phyloP scores from a whole-genome alignment of 2,888 invertebrate species.

The Sinhomidia bicolor region DNA sequence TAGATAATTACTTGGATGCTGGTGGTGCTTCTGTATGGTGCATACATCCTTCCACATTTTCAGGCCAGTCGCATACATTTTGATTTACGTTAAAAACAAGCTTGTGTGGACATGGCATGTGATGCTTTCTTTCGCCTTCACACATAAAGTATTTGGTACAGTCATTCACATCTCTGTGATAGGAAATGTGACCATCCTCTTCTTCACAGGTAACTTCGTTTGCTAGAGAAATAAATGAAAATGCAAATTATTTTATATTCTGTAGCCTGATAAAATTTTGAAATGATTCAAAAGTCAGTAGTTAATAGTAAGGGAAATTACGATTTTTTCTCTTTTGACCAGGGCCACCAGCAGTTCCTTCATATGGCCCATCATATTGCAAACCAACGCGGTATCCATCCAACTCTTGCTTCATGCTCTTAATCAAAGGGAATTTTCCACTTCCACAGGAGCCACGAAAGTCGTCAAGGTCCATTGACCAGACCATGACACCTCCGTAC shows the following conservation, averaged over 20 bases:
- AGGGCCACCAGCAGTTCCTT: conserved; percentile 86
- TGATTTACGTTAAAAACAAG: conserved; percentile 96
- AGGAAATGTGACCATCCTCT: conserved; percentile 97
- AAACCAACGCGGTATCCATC: conserved; percentile 90
- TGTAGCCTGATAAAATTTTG: neutral
- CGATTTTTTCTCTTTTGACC: conserved; percentile 81
- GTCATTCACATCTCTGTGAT: conserved; percentile 94
- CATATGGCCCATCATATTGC: conserved; percentile 94
- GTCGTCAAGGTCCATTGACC: conserved; percentile 98
- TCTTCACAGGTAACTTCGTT: conserved; percentile 95
- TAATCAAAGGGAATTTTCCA: conserved; percentile 94
- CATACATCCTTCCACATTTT: conserved; percentile 94
- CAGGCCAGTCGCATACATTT: conserved; percentile 97
- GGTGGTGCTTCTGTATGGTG: conserved; percentile 73
- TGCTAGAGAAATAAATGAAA: conserved; percentile 83
- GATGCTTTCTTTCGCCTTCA: conserved; percentile 96
- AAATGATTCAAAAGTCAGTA: neutral
- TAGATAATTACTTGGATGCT: conserved; percentile 57
- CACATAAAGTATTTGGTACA: conserved; percentile 98
- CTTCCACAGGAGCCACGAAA: conserved; percentile 95
- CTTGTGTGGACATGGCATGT: conserved; percentile 95
- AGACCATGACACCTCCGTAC: conserved; percentile 97
- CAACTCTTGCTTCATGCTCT: conserved; percentile 92
- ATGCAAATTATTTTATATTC: neutral
- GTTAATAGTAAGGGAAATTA: neutral